phyloP scores from a whole-genome alignment of 2,888 invertebrate genomes.

The Peribatodes rhomboidaria region DNA sequence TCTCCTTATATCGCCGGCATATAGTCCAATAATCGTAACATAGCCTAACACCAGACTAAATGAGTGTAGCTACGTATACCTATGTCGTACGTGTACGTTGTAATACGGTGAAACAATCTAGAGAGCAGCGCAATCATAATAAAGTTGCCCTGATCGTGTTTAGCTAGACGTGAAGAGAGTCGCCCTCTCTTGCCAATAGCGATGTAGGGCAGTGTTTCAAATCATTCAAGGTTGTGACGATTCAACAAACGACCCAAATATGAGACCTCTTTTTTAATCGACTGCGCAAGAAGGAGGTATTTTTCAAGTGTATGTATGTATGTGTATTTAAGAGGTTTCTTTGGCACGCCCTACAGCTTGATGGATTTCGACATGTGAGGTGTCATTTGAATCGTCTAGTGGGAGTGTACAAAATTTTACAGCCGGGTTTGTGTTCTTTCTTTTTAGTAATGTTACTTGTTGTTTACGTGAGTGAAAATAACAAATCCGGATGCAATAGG shows the following conservation, averaged over 20 bases:
- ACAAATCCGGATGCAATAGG: too few relatives aligned
- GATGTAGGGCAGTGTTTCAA: background rate
- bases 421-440: too few relatives aligned
- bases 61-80: background rate
- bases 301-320: too few relatives aligned
- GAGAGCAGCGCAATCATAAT: slow-evolving; percentile 19
- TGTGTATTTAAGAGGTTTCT: too few relatives aligned
- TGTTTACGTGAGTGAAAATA: too few relatives aligned
- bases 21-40: slow-evolving; percentile 1
- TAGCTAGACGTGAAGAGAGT: slow-evolving; percentile 6
- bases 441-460: too few relatives aligned
- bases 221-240: background rate
- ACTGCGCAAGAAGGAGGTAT: too few relatives aligned
- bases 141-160: slow-evolving; percentile 16
- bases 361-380: too few relatives aligned
- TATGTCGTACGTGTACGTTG: background rate
- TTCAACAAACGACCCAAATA: background rate
- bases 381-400: too few relatives aligned
- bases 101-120: slow-evolving; percentile 20
- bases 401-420: too few relatives aligned
- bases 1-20: background rate
- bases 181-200: background rate
- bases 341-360: too few relatives aligned
- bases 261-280: too few relatives aligned
- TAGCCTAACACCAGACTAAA: background rate